Percentiles rank a stretch among this genome's conserved stretches.
Conservation (phyloP, 1,140 invertebrate species). For the Cotesia glomerata region DNA sequence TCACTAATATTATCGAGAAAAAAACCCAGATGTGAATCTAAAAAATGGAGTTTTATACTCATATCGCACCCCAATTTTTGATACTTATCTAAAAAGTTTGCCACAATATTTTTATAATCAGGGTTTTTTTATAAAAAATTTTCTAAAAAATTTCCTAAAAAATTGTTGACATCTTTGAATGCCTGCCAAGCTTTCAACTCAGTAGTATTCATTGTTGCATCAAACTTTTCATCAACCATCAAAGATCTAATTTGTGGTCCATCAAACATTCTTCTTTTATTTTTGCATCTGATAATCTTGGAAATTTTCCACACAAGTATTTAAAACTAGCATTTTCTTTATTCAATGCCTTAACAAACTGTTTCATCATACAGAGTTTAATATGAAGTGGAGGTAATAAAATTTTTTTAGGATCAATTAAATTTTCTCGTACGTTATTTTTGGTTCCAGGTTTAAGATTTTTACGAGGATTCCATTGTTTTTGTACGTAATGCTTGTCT, state of each 20-base stretch:
- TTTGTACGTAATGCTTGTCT: constrained; percentile 34
- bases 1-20: constrained; percentile 48
- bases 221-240: constrained; percentile 35
- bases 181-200: constrained; percentile 24
- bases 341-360: constrained; percentile 49
- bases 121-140: no score
- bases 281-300: constrained; percentile 33
- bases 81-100: constrained; percentile 40
- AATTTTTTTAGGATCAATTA: constrained; percentile 37
- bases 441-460: constrained; percentile 32
- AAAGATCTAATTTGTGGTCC: constrained; percentile 39
- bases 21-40: constrained; percentile 54
- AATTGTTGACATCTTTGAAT: constrained; percentile 26
- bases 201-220: neutral
- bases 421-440: constrained; percentile 39
- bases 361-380: constrained; percentile 49
- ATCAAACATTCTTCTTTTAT: constrained; percentile 41
- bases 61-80: constrained; percentile 44
- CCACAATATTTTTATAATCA: constrained; percentile 42
- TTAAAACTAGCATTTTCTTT: constrained; percentile 33
- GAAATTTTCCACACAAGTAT: constrained; percentile 35
- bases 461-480: constrained; percentile 33
- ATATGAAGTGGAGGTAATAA: constrained; percentile 50
- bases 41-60: constrained; percentile 53
- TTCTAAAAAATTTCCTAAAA: constrained; percentile 39